Conservation (phyloP, 2,797 vertebrate species). For the Xenops minutus region DNA sequence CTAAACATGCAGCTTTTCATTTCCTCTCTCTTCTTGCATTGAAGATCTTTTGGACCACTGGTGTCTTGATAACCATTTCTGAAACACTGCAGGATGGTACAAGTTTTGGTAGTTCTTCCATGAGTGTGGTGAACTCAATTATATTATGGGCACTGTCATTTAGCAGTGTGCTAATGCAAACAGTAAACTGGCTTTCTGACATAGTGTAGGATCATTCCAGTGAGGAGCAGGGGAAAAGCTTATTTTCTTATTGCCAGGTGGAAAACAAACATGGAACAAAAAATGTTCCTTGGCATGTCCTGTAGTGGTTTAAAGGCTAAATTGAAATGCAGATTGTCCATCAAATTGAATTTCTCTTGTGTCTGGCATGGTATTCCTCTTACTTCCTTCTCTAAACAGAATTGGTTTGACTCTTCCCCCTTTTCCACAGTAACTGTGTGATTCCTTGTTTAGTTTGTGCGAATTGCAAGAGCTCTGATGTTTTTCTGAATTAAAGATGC, state of each 20-base stretch:
- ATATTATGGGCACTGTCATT: neutral
- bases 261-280: neutral
- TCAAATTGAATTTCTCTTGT: neutral
- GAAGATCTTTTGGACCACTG: neutral
- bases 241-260: neutral
- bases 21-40: slow-evolving; percentile 10
- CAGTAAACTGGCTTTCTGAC: neutral
- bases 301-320: neutral
- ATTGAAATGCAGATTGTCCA: neutral
- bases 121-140: neutral
- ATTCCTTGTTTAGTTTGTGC: slow-evolving; percentile 4
- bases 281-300: neutral
- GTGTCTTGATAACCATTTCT: neutral
- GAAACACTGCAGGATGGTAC: neutral
- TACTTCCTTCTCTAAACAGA: slow-evolving; percentile 1
- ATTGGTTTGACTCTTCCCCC: neutral
- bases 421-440: neutral
- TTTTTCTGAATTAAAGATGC: neutral
- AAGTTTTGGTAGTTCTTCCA: neutral
- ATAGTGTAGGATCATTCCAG: neutral
- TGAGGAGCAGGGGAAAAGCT: neutral
- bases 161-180: neutral
- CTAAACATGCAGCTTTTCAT: slow-evolving; percentile 35
- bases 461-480: neutral
- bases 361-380: neutral